Evolutionary conservation across 2,888 invertebrate genomes (phyloP), one percentile per base, ranked within the genome.

Genomic region (Anorthoa munda): DNA sequence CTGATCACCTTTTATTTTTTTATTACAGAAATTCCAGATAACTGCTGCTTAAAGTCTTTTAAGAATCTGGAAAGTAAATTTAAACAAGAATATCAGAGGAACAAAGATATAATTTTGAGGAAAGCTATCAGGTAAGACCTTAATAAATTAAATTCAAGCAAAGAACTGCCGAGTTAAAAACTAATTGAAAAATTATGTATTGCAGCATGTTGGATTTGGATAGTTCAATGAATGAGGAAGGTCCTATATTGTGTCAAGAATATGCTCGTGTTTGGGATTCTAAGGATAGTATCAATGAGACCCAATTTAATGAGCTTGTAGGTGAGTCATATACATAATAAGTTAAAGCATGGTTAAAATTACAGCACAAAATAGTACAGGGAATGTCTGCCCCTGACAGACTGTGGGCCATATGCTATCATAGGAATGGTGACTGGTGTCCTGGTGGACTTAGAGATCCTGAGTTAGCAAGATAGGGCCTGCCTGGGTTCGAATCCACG

Each of bases 141-240:
- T 17, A 18, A 17, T 17, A 2, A 56, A n/a, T 53, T 4, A n/a
- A 26, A 26, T 56, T 23, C 4, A 26, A 56, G 18, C 26, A 7
- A 17, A 3, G 17, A 18, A 58, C 58, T 31, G n/a, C n/a, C n/a
- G 9, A 26, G 18, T 58, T 26, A 17, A 9, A 58, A 58, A 23
- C 13, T 21, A 23, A 13, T 48, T 39, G 13, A 23, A 50, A 45
- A 72, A 46, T 31, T 0, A 63, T 31, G 5, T 46, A 39, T 91
- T 92, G 56, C 85, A 96, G 96, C 75, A 87, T 91, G 71, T 88
- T 96, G 78, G 95, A 96, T 84, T 89, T 96, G 74, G 93, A 95
- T 73, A 90, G 88, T 69, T 78, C 86, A 17, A 82, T 89, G 21
- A 92, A 91, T 67, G 90, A 90, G 69, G 93, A 91, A 77, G 88